phyloP scores from a whole-genome alignment of 2,888 invertebrate genomes.

The Ectobius pallidus region DNA sequence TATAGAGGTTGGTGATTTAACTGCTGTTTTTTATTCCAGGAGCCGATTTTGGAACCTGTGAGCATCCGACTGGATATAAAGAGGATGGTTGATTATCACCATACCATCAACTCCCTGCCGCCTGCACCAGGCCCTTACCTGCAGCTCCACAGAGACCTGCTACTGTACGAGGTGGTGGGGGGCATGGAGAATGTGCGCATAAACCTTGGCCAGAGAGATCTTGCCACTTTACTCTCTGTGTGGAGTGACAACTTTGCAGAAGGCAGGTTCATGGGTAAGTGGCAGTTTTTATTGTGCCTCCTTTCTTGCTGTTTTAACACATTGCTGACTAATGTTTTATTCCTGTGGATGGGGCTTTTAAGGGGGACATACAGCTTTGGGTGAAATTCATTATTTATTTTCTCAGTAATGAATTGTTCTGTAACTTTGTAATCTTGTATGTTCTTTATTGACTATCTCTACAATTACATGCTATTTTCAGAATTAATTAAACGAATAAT shows the following conservation, averaged over 20 bases:
- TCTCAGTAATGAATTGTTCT: too few relatives aligned
- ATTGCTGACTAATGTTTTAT: too few relatives aligned
- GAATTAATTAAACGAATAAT: too few relatives aligned
- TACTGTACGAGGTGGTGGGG: slow-evolving; percentile 68
- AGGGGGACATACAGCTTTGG: too few relatives aligned
- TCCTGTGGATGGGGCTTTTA: too few relatives aligned
- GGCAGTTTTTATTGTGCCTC: too few relatives aligned
- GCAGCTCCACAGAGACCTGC: slow-evolving; percentile 53
- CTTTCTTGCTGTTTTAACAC: too few relatives aligned
- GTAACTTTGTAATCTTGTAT: too few relatives aligned
- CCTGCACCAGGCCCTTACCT: slow-evolving; percentile 32
- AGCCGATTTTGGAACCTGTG: slow-evolving; percentile 77
- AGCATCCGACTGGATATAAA: slow-evolving; percentile 75
- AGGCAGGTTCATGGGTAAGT: slow-evolving; percentile 61
- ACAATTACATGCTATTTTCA: too few relatives aligned
- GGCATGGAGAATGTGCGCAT: slow-evolving; percentile 69
- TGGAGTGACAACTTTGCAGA: slow-evolving; percentile 74
- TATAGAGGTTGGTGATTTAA: too few relatives aligned
- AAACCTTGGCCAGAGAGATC: slow-evolving; percentile 76
- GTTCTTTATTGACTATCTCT: too few relatives aligned
- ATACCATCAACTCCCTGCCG: slow-evolving; percentile 35
- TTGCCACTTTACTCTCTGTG: slow-evolving; percentile 72
- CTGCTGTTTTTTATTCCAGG: slow-evolving; percentile 57
- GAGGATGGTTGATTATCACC: slow-evolving; percentile 59
- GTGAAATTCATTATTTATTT: too few relatives aligned